Conservation (phyloP, 2,888 invertebrate genomes). For the Barypeithes pellucidus region DNA sequence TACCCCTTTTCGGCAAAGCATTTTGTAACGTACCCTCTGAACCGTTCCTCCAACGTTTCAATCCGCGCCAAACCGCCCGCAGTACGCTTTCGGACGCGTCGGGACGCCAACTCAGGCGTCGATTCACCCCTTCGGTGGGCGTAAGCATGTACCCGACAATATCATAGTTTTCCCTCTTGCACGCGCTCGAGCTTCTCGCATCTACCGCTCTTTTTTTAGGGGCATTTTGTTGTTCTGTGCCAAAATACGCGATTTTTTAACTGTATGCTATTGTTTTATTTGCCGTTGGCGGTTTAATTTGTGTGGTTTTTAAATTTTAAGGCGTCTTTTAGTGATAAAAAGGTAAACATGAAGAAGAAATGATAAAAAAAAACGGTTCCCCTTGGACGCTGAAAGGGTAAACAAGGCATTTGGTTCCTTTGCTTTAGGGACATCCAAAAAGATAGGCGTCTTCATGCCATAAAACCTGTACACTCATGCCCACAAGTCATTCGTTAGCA, state of each 20-base stretch:
- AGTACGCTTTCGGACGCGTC: constrained; percentile 47
- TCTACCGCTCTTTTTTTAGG: constrained; percentile 25
- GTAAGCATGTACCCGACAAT: constrained; percentile 46
- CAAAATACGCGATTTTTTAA: constrained; percentile 34
- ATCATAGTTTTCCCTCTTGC: constrained; percentile 32
- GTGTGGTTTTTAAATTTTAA: constrained; percentile 19
- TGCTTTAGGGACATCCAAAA: no score
- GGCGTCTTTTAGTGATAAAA: constrained; percentile 36
- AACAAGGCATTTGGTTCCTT: background rate
- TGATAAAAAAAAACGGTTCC: background rate
- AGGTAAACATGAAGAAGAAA: constrained; percentile 15
- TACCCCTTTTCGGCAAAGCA: background rate
- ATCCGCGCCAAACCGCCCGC: constrained; percentile 36
- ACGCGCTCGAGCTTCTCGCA: constrained; percentile 18
- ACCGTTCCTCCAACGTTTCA: constrained; percentile 15
- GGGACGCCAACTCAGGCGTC: constrained; percentile 38
- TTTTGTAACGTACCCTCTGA: constrained; percentile 21
- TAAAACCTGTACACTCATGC: no score
- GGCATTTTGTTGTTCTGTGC: constrained; percentile 36
- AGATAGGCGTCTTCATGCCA: no score
- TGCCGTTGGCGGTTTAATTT: background rate
- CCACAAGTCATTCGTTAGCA: no score
- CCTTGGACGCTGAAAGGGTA: background rate
- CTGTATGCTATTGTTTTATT: constrained; percentile 14
- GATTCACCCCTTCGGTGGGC: constrained; percentile 35